Percentiles rank a stretch among this genome's conserved stretches.
These are phyloP conservation scores for Tetramorium parvispinum DNA, from an alignment of 1,140 invertebrate species.

Conservation along the genomic window DNA sequence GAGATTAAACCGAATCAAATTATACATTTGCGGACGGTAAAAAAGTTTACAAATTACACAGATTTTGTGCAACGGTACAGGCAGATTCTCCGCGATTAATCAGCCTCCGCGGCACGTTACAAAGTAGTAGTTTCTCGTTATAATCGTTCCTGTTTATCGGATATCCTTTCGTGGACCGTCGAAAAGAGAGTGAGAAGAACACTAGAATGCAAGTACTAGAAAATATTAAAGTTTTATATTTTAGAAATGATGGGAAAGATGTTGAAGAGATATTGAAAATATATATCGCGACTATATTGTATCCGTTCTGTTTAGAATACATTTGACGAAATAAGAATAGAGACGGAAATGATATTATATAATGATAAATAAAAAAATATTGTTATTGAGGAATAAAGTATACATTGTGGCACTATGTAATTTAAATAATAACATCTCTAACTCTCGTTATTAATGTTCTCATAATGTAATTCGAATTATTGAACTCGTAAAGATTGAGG, in stretches of 20 bases:
- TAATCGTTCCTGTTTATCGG: conserved; percentile 56
- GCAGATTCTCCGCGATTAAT: conserved; percentile 54
- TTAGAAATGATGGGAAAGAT: neutral
- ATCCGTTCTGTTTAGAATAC: neutral
- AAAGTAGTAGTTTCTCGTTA: conserved; percentile 57
- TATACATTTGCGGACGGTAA: conserved; percentile 50
- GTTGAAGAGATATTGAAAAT: neutral
- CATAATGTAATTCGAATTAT: neutral
- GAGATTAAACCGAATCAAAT: conserved; percentile 62
- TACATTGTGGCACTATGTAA: neutral
- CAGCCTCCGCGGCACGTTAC: conserved; percentile 53
- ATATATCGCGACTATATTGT: neutral
- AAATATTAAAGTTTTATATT: neutral
- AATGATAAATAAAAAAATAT: neutral
- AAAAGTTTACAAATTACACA: conserved; percentile 62
- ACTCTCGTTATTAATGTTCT: neutral
- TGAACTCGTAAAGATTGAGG: neutral
- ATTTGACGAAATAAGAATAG: neutral
- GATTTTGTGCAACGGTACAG: conserved; percentile 61
- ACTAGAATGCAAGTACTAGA: neutral
- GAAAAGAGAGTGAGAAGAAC: neutral
- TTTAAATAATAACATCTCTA: neutral
- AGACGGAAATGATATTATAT: neutral
- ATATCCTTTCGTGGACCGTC: conserved; percentile 29
- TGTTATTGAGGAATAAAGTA: neutral